Evolutionary conservation across 1,140 invertebrate genomes (phyloP).

Genomic region (Liolophura sinensis): DNA sequence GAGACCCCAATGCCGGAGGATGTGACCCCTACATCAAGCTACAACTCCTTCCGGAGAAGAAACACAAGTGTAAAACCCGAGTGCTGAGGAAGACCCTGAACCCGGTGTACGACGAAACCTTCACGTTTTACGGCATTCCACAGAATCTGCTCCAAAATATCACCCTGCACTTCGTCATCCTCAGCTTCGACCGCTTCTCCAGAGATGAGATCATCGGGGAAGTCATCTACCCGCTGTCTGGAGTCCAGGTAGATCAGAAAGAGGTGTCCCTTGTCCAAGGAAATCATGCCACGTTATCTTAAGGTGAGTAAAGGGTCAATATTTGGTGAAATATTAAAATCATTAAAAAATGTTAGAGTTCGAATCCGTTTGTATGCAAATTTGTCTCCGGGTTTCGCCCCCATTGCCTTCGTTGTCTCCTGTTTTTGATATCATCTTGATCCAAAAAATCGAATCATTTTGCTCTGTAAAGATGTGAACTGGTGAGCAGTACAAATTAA

Average conservation of each 20-base stretch:
- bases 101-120: constrained; percentile 86
- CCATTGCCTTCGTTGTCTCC: no score
- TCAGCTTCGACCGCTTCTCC: constrained; percentile 89
- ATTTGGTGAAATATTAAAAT: no score
- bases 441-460: no score
- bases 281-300: constrained; percentile 51
- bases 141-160: constrained; percentile 74
- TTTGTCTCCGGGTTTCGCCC: no score
- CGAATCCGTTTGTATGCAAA: no score
- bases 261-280: constrained; percentile 40
- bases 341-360: no score
- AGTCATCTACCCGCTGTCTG: constrained; percentile 63
- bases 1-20: constrained; percentile 66
- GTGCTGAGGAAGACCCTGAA: constrained; percentile 82
- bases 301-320: constrained; percentile 36
- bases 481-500: no score
- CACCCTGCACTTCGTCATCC: constrained; percentile 79
- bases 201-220: constrained; percentile 87
- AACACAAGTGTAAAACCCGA: constrained; percentile 86
- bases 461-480: no score
- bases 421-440: no score
- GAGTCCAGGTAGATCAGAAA: constrained; percentile 44
- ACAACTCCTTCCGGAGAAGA: constrained; percentile 81
- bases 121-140: constrained; percentile 76
- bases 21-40: constrained; percentile 88